Evolutionary conservation across 2,113 vertebrate genomes (phyloP).

Genomic region (Petaurus breviceps): DNA sequence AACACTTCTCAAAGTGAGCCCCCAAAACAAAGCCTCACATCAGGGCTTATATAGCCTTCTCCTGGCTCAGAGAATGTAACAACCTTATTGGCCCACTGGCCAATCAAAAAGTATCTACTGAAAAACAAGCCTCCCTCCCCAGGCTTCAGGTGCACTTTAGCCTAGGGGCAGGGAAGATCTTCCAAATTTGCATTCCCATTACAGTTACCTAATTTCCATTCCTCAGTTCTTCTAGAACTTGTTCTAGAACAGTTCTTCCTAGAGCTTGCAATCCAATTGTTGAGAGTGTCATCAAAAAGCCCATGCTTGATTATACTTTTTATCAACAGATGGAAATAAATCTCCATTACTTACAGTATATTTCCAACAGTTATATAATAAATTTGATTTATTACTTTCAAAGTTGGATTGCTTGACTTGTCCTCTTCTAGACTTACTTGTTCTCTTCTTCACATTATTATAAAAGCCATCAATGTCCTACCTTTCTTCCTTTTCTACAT

Average conservation of each 20-base stretch:
- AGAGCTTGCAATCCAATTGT: background rate
- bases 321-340: background rate
- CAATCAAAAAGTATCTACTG: too few relatives aligned
- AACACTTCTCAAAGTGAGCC: too few relatives aligned
- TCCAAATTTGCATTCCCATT: too few relatives aligned
- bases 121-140: too few relatives aligned
- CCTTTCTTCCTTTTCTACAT: background rate
- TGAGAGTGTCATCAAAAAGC: background rate
- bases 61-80: too few relatives aligned
- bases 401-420: background rate
- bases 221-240: too few relatives aligned
- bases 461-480: background rate
- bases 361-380: background rate
- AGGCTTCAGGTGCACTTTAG: too few relatives aligned
- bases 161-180: too few relatives aligned
- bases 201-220: background rate
- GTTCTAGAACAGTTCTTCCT: background rate
- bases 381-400: background rate
- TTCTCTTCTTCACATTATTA: background rate
- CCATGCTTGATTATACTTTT: background rate
- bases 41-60: too few relatives aligned
- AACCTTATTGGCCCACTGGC: too few relatives aligned
- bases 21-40: too few relatives aligned
- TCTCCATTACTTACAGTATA: background rate
- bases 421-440: background rate